Evolutionary conservation across 2,888 invertebrate genomes (phyloP), one percentile per base, ranked within the genome.

Genomic region (Netelia fuscicornis): DNA sequence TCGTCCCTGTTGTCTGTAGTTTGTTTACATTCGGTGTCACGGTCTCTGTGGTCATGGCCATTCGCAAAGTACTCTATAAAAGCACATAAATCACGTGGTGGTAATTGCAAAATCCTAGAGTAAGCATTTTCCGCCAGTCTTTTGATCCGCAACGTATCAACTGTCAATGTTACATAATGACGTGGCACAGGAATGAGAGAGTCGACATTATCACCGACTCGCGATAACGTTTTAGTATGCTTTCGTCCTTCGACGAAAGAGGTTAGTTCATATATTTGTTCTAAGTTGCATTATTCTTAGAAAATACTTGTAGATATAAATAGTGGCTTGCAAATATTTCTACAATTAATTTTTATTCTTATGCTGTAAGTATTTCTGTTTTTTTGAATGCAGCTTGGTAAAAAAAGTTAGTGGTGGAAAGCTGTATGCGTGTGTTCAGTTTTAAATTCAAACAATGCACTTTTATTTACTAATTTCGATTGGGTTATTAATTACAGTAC

Each of bases 141-240:
- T n/a, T 76, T 67, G 67, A 72, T 56, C 71, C 42, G 44, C n/a
- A 44, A 65, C 85, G 78, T 68, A 62, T 56, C 62, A 54, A 56
- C 54, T 80, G 83, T 77, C 83, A 85, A 72, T 54, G 37, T 76
- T 83, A 72, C 83, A 83, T 80, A 83, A 85, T 76, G 83, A 85
- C 83, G 85, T 85, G 83, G 83, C 76, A 54, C 20, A 60, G 17
- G 79, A 62, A 62, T 52, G 48, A 13, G 44, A 75, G 52, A 65
- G 54, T 44, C 20, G 65, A 80, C 76, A 71, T 85, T 85, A 85
- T 85, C 83, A 56, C 60, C 60, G 75, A 54, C 44, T 37, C 62
- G 20, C 48, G 85, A 85, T 85, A 85, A 83, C 80, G 85, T 71
- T 58, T 48, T 79, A 85, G 85, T 85, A 56, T 58, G 58, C 72